Conservation (phyloP, 2,888 invertebrate species). For the Pandemis heparana region DNA sequence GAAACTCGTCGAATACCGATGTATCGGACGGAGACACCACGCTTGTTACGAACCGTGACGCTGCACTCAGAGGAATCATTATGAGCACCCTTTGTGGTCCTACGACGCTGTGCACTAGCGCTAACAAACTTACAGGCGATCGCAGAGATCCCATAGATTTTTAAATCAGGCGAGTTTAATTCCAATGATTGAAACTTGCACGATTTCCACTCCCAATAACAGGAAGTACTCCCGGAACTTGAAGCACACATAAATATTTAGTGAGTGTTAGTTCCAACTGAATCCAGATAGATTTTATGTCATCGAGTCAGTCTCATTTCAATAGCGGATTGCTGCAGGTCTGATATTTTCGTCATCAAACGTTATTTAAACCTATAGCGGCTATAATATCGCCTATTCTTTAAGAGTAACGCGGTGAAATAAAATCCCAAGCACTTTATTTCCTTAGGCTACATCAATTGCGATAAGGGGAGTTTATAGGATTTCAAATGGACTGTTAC, state of each 20-base stretch:
- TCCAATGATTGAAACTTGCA: no score
- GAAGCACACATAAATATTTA: no score
- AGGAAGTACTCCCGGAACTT: no score
- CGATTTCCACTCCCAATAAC: no score
- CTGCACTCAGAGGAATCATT: constrained; percentile 71
- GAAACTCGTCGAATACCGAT: neutral
- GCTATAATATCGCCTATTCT: neutral
- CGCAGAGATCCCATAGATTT: neutral
- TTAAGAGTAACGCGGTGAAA: neutral
- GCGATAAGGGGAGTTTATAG: constrained; percentile 8
- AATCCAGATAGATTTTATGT: no score
- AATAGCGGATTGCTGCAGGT: no score
- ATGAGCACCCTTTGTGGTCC: constrained; percentile 46
- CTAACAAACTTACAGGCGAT: neutral
- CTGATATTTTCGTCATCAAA: neutral
- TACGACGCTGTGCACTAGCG: neutral
- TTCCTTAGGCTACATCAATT: neutral
- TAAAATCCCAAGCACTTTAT: neutral
- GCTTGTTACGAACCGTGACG: constrained; percentile 79
- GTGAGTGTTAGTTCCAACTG: no score
- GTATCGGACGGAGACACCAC: constrained; percentile 43
- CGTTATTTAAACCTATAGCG: neutral
- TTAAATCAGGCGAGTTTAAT: no score
- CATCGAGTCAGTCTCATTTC: no score
- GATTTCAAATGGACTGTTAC: constrained; percentile 3